Conservation (phyloP, 2,113 vertebrate genomes). For the Pygoscelis adeliae region DNA sequence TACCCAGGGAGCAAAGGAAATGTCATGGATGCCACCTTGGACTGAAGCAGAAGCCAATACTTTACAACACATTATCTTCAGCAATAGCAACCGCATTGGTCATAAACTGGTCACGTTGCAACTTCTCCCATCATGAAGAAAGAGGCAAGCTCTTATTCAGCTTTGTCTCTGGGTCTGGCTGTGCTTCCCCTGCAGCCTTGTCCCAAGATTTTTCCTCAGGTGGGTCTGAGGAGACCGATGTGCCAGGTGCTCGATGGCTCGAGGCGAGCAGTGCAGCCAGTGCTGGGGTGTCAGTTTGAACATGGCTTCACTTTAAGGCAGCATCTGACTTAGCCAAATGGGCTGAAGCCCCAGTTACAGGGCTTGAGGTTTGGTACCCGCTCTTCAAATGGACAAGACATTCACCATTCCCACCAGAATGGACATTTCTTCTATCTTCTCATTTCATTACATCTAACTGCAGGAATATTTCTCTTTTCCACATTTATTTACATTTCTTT, state of each 20-base stretch:
- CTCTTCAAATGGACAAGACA: background rate
- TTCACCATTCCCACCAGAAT: background rate
- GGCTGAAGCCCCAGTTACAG: background rate
- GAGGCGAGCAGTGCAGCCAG: fast-evolving
- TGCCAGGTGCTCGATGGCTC: background rate
- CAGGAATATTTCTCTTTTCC: background rate
- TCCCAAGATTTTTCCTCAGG: background rate
- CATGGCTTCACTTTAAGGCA: fast-evolving
- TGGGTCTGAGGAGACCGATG: fast-evolving
- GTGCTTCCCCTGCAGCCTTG: background rate
- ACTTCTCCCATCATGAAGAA: background rate
- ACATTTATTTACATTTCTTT: background rate
- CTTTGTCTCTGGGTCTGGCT: background rate
- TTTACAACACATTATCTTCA: background rate
- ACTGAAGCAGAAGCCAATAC: background rate
- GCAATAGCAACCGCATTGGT: fast-evolving
- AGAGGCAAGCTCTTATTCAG: background rate
- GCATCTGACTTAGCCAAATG: background rate
- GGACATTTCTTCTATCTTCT: background rate
- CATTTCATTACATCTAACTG: background rate
- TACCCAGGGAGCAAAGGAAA: slow-evolving; percentile 3
- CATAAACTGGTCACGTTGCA: background rate
- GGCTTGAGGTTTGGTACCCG: background rate
- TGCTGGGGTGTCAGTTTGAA: background rate
- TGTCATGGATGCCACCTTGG: background rate